Evolutionary conservation across 2,113 vertebrate genomes (phyloP), one percentile per base, ranked within the genome.

Genomic region (Benitochromis conjunctus): DNA sequence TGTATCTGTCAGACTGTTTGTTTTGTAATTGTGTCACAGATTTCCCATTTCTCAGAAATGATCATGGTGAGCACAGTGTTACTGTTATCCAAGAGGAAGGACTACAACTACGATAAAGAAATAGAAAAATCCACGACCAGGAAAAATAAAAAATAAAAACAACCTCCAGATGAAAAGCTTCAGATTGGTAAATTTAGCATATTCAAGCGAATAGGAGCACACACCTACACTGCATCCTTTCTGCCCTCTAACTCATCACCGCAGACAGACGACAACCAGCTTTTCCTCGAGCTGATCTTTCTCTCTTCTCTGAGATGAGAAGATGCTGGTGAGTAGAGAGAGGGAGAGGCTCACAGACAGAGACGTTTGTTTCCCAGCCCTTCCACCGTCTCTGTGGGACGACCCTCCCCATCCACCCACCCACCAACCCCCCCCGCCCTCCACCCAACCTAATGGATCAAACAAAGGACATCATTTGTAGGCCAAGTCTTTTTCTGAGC

Each of bases 401-500:
- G 19, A 85, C 86, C 87, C 83, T 29, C 71, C 86, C 82, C 82
- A 51, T 43, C 84, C 77, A 9, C 76, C 78, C 86, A 9, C 85
- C 51, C 5, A 48, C 86, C 60, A 29, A 14, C 69, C 21, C 21
- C 38, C n/a, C 29, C 38, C 24, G 55, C 36, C 64, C 74, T 62
- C 79, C 86, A 9, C 82, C 53, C 87, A 85, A 87, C 88, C 91
- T 95, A 94, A 93, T 95, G 89, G 92, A 96, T 95, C 91, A 95
- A 95, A 96, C 94, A 96, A 95, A 96, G 94, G 94, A 95, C 95
- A 95, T 96, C 90, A 96, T 96, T 96, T 96, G 95, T 95, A 95
- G 95, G 94, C 94, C 94, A 95, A 96, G 95, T 95, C 92, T 94
- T 95, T 95, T 94, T 93, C 94, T 93, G 92, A 94, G 92, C 83